Percentiles rank a stretch among this genome's conserved stretches.
These are phyloP conservation scores for Antheraea assamensis DNA, from an alignment of 2,888 invertebrate species.

Conservation along the genomic window DNA sequence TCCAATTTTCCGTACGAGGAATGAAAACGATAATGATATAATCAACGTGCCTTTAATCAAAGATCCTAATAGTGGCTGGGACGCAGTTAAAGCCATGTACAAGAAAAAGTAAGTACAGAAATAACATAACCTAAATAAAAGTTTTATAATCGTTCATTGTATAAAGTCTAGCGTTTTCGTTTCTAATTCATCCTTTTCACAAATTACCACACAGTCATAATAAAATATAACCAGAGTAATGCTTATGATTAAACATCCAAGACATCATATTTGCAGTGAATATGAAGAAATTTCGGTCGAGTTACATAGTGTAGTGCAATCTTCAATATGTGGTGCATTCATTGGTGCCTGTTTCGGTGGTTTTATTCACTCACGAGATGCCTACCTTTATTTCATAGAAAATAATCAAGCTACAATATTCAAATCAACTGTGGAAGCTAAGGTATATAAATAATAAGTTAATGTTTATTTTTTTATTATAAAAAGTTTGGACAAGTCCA, in stretches of 20 bases:
- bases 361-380: conserved; percentile 79
- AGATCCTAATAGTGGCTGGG: conserved; percentile 67
- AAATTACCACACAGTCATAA: too few species aligned
- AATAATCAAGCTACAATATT: conserved; percentile 89
- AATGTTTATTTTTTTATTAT: too few species aligned
- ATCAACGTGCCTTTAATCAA: conserved; percentile 30
- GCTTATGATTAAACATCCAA: not conserved
- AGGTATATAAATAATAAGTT: conserved; percentile 67
- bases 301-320: conserved; percentile 82
- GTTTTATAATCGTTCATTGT: not conserved
- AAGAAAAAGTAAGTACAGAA: conserved; percentile 62
- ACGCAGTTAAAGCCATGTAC: conserved; percentile 76
- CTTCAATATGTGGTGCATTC: conserved; percentile 81
- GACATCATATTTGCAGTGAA: conserved; percentile 77
- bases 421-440: conserved; percentile 84
- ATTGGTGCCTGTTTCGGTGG: conserved; percentile 86
- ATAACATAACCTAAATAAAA: not conserved
- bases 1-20: conserved; percentile 44
- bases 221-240: too few species aligned
- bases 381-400: conserved; percentile 86
- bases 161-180: not conserved
- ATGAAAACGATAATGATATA: conserved; percentile 51
- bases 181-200: not conserved
- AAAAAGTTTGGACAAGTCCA: too few species aligned
- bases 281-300: conserved; percentile 84